phyloP scores from a whole-genome alignment of 53 echinoderm and acorn worm species.

The Luidia sarsii region DNA sequence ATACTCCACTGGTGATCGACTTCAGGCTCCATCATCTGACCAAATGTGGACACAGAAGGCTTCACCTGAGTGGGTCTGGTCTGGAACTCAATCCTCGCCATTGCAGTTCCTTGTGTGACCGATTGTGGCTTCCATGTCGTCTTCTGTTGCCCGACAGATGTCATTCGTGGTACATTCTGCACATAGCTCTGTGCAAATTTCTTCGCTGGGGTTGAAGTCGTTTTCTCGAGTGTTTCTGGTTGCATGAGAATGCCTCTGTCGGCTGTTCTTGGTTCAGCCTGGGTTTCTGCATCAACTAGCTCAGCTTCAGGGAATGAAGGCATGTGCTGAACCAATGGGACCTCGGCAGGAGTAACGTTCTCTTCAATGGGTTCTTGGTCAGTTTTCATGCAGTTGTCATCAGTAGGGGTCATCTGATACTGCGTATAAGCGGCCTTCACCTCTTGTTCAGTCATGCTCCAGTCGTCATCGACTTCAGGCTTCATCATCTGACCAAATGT shows the following conservation, averaged over 20 bases:
- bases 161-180: conserved; percentile 21
- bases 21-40: conserved; percentile 28
- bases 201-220: conserved; percentile 16
- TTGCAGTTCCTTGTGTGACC: conserved; percentile 1
- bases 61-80: conserved; percentile 27
- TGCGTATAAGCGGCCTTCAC: conserved; percentile 27
- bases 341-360: conserved; percentile 10
- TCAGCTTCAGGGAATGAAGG: conserved; percentile 38
- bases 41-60: conserved; percentile 6
- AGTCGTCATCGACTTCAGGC: conserved; percentile 2
- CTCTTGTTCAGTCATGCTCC: conserved; percentile 36
- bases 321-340: conserved; percentile 6
- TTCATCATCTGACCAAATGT: conserved; percentile 30
- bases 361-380: conserved; percentile 26
- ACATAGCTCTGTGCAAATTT: conserved; percentile 7
- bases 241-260: conserved; percentile 22
- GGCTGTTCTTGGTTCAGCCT: conserved; percentile 32
- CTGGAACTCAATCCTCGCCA: conserved; percentile 4
- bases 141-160: conserved; percentile 38
- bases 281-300: conserved; percentile 45
- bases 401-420: background rate
- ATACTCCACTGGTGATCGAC: conserved; percentile 19
- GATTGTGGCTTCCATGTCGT: background rate
- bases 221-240: conserved; percentile 18
- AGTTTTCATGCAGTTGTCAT: conserved; percentile 27